Evolutionary conservation across 2,797 vertebrate species (phyloP), one percentile per base, ranked within the genome.

Genomic region (Dryobates pubescens): DNA sequence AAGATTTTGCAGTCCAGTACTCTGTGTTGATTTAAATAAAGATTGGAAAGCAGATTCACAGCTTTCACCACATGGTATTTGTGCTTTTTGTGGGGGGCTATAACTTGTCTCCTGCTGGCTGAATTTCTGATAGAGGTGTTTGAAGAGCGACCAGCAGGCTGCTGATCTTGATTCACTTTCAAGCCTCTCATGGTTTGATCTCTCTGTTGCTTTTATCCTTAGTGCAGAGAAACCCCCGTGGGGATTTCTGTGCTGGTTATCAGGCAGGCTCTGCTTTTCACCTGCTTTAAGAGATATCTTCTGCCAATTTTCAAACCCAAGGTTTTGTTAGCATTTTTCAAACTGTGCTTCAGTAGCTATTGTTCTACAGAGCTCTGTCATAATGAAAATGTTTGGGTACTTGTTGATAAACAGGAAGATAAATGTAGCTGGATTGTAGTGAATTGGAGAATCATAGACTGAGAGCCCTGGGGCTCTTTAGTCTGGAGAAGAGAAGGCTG

Each of bases 161-260:
- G 32, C 43, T 73, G 4, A 19, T 68, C 36, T 54, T 9, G 36
- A 64, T 53, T 76, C n/a, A 58, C n/a, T 70, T 70, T 32, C 17
- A 7, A 0, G 1, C 11, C n/a, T 7, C 22, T 45, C 17, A 6
- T 13, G 8, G n/a, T 41, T 71, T 82, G 62, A 1, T 57, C 8
- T 47, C 13, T 58, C 13, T 36, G 0, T 38, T 73, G 13, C 30
- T 70, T 80, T 29, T 53, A 7, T n/a, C 9, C 13, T 57, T 54
- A 24, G 19, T 1, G 2, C 29, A 80, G 73, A n/a, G 19, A 89
- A 73, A 1, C n/a, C 23, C 9, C 17, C 13, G 3, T 6, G 20
- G 23, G 36, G 36, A 26, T 72, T 81, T 80, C n/a, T 45, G 16
- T 76, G 32, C 57, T n/a, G 6, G 10, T 45, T 32, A 27, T 71